A percentile compares a stretch with the other conserved stretches of the same genome.
These are phyloP conservation scores for Caenorhabditis virilis DNA, from an alignment of 2,888 invertebrate species.

Conservation along the genomic window DNA sequence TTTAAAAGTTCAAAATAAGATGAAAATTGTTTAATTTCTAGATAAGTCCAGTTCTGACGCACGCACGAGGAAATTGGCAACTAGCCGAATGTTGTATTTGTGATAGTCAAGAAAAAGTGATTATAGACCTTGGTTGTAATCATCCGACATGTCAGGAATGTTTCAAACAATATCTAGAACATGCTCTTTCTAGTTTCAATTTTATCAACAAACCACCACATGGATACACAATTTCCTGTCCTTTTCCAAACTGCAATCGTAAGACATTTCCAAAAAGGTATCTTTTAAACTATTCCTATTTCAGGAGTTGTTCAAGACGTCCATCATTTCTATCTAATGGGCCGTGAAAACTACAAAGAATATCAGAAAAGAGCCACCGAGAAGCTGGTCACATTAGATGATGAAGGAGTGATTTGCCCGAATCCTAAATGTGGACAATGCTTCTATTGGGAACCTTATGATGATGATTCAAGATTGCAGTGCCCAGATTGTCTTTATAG, in stretches of 20 bases:
- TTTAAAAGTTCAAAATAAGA: not conserved
- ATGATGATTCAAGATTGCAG: conserved; percentile 40
- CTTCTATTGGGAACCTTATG: conserved; percentile 53
- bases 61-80: conserved; percentile 49
- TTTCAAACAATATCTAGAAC: conserved; percentile 47
- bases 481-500: conserved; percentile 53
- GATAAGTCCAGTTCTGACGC: conserved; percentile 28
- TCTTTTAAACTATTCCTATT: not conserved
- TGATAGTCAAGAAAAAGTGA: conserved; percentile 28
- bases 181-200: conserved; percentile 26
- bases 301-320: conserved; percentile 50
- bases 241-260: conserved; percentile 45
- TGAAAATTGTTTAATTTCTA: conserved; percentile 8
- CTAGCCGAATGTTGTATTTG: conserved; percentile 52
- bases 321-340: conserved; percentile 58
- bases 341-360: conserved; percentile 45
- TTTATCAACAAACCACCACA: conserved; percentile 43
- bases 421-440: conserved; percentile 50
- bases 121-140: conserved; percentile 50
- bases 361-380: conserved; percentile 57
- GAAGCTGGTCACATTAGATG: conserved; percentile 43
- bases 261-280: conserved; percentile 4
- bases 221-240: conserved; percentile 54
- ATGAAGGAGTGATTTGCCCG: conserved; percentile 54
- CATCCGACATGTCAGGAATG: conserved; percentile 49